These are phyloP conservation scores for Chironomus tentans DNA, from an alignment of 2,888 invertebrate species.

Conservation along the genomic window DNA sequence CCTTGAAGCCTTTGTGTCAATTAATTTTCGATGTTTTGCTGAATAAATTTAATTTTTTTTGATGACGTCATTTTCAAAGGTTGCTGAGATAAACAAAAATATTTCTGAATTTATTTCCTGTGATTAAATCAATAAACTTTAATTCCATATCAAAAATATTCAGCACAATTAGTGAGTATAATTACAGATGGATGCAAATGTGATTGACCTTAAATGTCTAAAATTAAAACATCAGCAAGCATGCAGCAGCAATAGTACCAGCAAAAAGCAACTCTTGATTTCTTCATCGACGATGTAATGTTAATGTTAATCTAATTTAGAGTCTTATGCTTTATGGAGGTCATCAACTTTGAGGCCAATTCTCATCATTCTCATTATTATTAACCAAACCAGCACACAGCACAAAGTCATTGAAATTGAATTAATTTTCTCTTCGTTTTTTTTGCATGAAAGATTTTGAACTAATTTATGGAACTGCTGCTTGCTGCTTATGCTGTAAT, in stretches of 20 bases:
- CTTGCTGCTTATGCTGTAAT: background rate
- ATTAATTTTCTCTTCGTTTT: background rate
- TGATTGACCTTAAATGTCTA: background rate
- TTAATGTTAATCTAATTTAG: background rate
- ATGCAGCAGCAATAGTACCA: background rate
- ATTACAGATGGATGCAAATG: background rate
- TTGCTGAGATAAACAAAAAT: too few relatives aligned
- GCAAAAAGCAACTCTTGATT: background rate
- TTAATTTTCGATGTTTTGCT: too few relatives aligned
- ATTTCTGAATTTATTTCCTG: too few relatives aligned
- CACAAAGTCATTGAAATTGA: background rate
- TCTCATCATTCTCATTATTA: background rate
- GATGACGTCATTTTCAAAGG: too few relatives aligned
- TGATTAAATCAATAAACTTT: too few relatives aligned
- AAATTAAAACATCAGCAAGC: background rate
- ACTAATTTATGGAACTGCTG: background rate
- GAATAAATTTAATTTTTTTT: too few relatives aligned
- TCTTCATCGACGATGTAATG: background rate
- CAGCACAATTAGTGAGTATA: too few relatives aligned
- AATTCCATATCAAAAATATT: too few relatives aligned
- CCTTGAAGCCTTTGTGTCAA: too few relatives aligned
- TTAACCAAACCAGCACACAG: background rate
- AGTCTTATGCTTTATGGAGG: background rate
- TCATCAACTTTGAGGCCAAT: constrained; percentile 5
- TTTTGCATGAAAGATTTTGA: background rate